Evolutionary conservation across 2,797 vertebrate species (phyloP), one percentile per base, ranked within the genome.

Genomic region (Enteromius afrohamiltoni): DNA sequence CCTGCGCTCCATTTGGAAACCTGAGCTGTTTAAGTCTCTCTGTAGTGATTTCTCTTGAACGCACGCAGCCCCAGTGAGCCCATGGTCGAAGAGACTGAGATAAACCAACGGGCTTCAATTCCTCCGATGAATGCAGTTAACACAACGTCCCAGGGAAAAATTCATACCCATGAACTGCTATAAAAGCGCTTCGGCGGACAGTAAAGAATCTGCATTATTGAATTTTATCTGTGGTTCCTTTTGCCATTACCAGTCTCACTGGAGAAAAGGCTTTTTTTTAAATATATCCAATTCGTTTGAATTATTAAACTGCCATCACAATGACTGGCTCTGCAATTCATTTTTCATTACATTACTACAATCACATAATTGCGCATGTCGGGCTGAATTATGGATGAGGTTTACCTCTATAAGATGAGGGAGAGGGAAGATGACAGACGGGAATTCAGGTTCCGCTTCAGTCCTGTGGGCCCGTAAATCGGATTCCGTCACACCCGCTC

Each of bases 371-470:
- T 90, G 79, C 71, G 75, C 85, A 87, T 78, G 81, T 89, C 80
- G 62, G 45, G 2, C 86, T 91, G 88, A 92, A 93, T 91, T 86
- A 93, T 91, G 77, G 87, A 93, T 87, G 83, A 91, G 85, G 80
- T 87, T 88, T 89, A 88, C 85, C 70, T 78, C 64, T 83, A 60
- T 73, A 67, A 75, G 75, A 55, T 34, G 13, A 26, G 55, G 62
- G 47, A 26, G 55, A 73, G 70, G 51, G 75, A 67, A 69, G 80
- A 40, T 76, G 83, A 81, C 60, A 81, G 83, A 79, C 13, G 37
- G 62, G 51, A 65, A 42, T 55, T 64, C 49, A 75, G 81, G 70
- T 74, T 86, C 77, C 26, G n/a, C 45, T 58, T 42, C 21, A 55
- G 47, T 80, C 81, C 85, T 34, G 14, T 26, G 51, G 67, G 83